Evolutionary conservation across 2,888 invertebrate species (phyloP).

Genomic region (Napeogenes inachia): DNA sequence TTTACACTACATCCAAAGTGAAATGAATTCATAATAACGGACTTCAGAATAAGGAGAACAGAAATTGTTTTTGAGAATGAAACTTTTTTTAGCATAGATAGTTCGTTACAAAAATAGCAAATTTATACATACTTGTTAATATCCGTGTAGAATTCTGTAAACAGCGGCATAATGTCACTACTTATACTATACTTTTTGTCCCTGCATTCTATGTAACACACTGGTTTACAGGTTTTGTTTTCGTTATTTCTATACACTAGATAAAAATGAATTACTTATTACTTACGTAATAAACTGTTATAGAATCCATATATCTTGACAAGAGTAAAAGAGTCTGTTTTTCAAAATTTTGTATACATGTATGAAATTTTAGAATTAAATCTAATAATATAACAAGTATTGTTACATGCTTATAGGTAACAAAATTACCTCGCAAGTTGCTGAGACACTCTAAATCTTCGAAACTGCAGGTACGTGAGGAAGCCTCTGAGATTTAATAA

Average conservation of each 20-base stretch:
- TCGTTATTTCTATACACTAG: constrained; percentile 15
- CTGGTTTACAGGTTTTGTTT: constrained; percentile 42
- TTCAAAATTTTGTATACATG: too few relatives aligned
- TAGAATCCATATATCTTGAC: not conserved
- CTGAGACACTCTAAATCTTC: constrained; percentile 54
- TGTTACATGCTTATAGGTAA: not conserved
- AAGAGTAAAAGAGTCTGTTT: too few relatives aligned
- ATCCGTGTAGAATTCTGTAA: constrained; percentile 37
- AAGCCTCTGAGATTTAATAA: constrained; percentile 41
- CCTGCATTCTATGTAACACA: constrained; percentile 58
- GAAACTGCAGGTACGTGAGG: constrained; percentile 52
- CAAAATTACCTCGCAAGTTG: constrained; percentile 52
- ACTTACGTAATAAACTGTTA: not conserved
- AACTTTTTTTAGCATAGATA: not conserved
- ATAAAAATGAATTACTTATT: not conserved
- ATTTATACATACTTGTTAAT: constrained; percentile 45
- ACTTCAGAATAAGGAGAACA: too few relatives aligned
- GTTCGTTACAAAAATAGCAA: not conserved
- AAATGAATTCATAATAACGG: too few relatives aligned
- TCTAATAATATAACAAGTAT: too few relatives aligned
- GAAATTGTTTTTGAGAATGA: not conserved
- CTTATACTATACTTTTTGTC: constrained; percentile 55
- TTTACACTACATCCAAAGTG: too few relatives aligned
- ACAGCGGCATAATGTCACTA: constrained; percentile 48
- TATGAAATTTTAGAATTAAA: too few relatives aligned